Evolutionary conservation across 2,113 vertebrate species (phyloP).

Genomic region (Canis aureus): DNA sequence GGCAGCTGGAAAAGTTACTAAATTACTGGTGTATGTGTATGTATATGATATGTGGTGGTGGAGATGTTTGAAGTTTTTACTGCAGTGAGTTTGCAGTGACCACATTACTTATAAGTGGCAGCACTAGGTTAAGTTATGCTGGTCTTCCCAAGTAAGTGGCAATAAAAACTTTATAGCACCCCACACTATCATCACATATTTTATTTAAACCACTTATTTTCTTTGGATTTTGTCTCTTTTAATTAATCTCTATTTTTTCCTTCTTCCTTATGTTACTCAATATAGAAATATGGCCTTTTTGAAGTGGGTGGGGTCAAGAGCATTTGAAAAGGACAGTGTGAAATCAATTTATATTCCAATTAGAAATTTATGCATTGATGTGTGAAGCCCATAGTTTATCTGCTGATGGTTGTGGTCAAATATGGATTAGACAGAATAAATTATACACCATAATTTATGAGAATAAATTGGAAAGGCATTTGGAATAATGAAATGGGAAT

Average conservation of each 20-base stretch:
- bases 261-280: neutral
- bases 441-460: constrained; percentile 39
- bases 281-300: constrained; percentile 24
- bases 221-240: constrained; percentile 69
- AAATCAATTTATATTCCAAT: constrained; percentile 64
- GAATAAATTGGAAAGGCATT: neutral
- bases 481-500: neutral
- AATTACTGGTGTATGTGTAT: constrained; percentile 61
- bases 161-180: constrained; percentile 73
- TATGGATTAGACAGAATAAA: constrained; percentile 31
- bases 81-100: constrained; percentile 52
- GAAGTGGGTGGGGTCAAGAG: neutral
- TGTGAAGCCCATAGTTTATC: neutral
- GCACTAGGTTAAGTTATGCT: constrained; percentile 71
- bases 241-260: constrained; percentile 29
- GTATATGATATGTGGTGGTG: constrained; percentile 57
- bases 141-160: constrained; percentile 71
- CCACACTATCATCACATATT: constrained; percentile 56
- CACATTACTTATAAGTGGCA: constrained; percentile 66
- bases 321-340: neutral
- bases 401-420: constrained; percentile 39
- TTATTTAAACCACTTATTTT: constrained; percentile 78
- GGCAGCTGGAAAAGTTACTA: constrained; percentile 57
- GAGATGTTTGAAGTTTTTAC: constrained; percentile 69
- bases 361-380: constrained; percentile 27